Evolutionary conservation across 2,888 invertebrate genomes (phyloP).

Genomic region (Acrobasis consociella): DNA sequence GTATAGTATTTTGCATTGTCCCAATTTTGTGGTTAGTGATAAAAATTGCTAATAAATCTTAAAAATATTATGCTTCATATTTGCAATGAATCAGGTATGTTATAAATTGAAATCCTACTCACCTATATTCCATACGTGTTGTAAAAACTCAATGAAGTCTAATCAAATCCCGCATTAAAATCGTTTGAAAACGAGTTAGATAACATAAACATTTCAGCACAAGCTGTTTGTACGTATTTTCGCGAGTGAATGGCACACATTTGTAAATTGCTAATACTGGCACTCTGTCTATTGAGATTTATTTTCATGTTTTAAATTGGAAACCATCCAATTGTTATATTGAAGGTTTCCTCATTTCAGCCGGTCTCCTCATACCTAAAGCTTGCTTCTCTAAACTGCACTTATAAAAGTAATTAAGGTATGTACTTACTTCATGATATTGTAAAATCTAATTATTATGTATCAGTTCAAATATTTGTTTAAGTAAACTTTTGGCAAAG

Average conservation of each 20-base stretch:
- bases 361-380: conserved; percentile 33
- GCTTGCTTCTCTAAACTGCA: conserved; percentile 26
- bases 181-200: background rate
- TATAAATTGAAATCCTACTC: background rate
- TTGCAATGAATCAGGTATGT: background rate
- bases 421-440: background rate
- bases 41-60: background rate
- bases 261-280: conserved; percentile 54
- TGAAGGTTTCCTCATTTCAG: conserved; percentile 57
- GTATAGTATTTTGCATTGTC: background rate
- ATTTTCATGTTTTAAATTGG: conserved; percentile 78
- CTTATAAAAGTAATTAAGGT: background rate
- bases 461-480: conserved; percentile 10
- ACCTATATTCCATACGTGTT: background rate
- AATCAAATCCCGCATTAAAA: background rate
- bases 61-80: background rate
- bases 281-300: conserved; percentile 66
- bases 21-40: background rate
- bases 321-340: conserved; percentile 70
- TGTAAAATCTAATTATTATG: background rate
- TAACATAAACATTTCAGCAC: background rate
- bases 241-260: conserved; percentile 14
- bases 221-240: background rate
- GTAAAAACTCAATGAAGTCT: too few relatives aligned
- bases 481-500: conserved; percentile 22